These are phyloP conservation scores for Leptinotarsa haldemani DNA, from an alignment of 2,888 invertebrate species.

Conservation along the genomic window DNA sequence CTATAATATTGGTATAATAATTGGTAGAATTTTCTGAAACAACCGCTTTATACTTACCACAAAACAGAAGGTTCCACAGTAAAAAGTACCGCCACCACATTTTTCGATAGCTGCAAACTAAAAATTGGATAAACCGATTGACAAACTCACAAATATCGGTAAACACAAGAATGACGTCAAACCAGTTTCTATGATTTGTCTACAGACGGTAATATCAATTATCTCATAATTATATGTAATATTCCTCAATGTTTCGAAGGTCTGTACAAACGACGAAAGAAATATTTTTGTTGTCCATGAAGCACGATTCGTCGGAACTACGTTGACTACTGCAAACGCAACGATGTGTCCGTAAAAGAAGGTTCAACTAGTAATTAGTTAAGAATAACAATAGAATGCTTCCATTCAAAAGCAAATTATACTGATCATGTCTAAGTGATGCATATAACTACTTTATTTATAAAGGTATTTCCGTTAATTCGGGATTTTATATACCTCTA, in stretches of 20 bases:
- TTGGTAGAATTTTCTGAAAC: too few relatives aligned
- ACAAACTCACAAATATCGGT: background rate
- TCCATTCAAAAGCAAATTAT: constrained; percentile 4
- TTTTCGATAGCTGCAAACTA: background rate
- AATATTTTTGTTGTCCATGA: background rate
- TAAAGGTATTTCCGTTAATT: constrained; percentile 11
- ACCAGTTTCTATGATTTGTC: constrained; percentile 11
- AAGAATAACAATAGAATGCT: constrained; percentile 15
- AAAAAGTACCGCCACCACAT: constrained; percentile 8
- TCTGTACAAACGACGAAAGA: constrained; percentile 2
- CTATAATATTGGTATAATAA: too few relatives aligned
- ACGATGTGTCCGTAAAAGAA: background rate
- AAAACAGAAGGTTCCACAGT: background rate
- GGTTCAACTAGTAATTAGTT: background rate
- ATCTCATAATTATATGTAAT: constrained; percentile 2
- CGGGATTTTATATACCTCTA: background rate
- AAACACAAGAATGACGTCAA: background rate
- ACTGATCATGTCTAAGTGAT: constrained; percentile 10
- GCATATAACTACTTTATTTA: background rate
- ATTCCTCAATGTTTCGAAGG: constrained; percentile 14
- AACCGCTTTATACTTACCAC: background rate
- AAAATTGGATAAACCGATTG: background rate
- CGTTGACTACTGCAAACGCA: background rate
- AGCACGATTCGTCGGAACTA: constrained; percentile 3
- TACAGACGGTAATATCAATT: constrained; percentile 14